Conservation (phyloP, 2,888 invertebrate species). For the Neoitamus cyanurus region DNA sequence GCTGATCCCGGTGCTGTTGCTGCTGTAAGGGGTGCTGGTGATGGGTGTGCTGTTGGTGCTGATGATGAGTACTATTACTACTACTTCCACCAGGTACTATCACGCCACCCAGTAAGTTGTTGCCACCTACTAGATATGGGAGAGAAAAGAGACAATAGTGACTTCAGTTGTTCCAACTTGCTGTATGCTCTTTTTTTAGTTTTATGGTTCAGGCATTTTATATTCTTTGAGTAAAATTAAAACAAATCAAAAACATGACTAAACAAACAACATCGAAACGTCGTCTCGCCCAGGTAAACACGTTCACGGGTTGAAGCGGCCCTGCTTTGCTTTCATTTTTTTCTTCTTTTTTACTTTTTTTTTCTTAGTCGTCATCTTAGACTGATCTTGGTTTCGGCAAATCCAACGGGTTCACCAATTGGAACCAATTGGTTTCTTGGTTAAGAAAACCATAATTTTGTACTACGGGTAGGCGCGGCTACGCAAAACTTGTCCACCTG, state of each 20-base stretch:
- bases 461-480: slow-evolving; percentile 20
- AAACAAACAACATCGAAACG: slow-evolving; percentile 6
- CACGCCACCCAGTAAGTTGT: slow-evolving; percentile 65
- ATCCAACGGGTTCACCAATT: slow-evolving; percentile 59
- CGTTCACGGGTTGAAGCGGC: background rate
- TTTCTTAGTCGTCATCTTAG: background rate
- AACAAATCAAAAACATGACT: slow-evolving; percentile 25
- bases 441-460: slow-evolving; percentile 50
- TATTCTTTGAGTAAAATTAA: slow-evolving; percentile 53
- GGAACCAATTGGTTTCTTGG: slow-evolving; percentile 58
- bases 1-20: slow-evolving; percentile 54
- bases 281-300: slow-evolving; percentile 51
- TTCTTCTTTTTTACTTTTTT: slow-evolving; percentile 22
- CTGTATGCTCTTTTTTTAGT: slow-evolving; percentile 51
- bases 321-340: slow-evolving; percentile 5
- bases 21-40: slow-evolving; percentile 61
- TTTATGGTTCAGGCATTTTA: slow-evolving; percentile 55
- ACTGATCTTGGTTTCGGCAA: slow-evolving; percentile 41
- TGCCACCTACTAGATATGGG: slow-evolving; percentile 54
- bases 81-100: slow-evolving; percentile 66
- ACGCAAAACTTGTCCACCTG: slow-evolving; percentile 52
- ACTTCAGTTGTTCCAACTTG: slow-evolving; percentile 61
- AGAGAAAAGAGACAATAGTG: slow-evolving; percentile 68
- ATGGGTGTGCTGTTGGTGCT: slow-evolving; percentile 58
- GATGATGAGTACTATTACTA: slow-evolving; percentile 59